Percentiles rank a stretch among this genome's conserved stretches.
These are phyloP conservation scores for Saccostrea cuccullata DNA, from an alignment of 1,140 invertebrate genomes.

Conservation along the genomic window DNA sequence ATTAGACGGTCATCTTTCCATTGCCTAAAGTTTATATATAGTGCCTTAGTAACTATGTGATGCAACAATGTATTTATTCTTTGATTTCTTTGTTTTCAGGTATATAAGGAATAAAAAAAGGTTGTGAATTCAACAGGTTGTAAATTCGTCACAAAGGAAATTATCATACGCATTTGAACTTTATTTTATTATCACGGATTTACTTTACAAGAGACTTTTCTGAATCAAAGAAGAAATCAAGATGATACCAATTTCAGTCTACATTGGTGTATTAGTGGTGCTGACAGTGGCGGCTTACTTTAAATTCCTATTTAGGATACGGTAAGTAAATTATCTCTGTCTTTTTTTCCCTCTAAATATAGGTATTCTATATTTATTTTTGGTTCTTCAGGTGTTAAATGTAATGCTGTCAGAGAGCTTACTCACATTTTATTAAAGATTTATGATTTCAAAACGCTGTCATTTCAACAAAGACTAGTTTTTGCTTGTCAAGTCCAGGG, in stretches of 20 bases:
- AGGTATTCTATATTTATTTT: not conserved
- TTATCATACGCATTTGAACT: not conserved
- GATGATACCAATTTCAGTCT: slow-evolving; percentile 70
- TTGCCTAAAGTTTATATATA: slow-evolving; percentile 24
- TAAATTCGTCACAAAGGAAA: slow-evolving; percentile 8
- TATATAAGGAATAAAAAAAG: not conserved
- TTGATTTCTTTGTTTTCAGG: slow-evolving; percentile 3
- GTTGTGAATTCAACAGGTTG: not conserved
- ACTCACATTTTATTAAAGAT: not conserved
- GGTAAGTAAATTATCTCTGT: slow-evolving; percentile 58
- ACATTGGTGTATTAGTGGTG: slow-evolving; percentile 57
- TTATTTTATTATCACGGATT: not conserved
- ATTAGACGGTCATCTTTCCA: not conserved
- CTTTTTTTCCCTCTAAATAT: not conserved
- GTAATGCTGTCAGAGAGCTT: not conserved
- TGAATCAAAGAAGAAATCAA: not conserved
- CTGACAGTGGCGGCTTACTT: slow-evolving; percentile 65
- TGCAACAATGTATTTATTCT: not conserved
- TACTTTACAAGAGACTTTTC: slow-evolving; percentile 22
- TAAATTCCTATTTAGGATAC: slow-evolving; percentile 67
- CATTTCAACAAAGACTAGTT: slow-evolving; percentile 34
- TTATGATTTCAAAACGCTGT: slow-evolving; percentile 23
- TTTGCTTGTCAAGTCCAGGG: not conserved
- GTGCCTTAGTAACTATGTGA: slow-evolving; percentile 7
- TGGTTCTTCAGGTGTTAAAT: not conserved